Evolutionary conservation across 2,113 vertebrate species (phyloP).

Genomic region (Crotalus helleri): DNA sequence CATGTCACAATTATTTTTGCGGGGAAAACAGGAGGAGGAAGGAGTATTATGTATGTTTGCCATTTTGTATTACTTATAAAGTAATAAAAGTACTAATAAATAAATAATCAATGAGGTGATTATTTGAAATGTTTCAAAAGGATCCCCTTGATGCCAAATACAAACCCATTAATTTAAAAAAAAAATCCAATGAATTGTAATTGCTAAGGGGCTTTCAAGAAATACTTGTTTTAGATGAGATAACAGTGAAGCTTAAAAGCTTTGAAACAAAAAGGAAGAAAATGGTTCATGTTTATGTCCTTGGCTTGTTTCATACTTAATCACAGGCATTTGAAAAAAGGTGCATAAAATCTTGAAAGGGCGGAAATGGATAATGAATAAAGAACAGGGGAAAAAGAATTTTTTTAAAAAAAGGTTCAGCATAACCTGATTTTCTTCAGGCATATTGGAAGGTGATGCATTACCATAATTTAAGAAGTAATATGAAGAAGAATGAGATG

Average conservation of each 20-base stretch:
- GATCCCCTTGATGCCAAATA: background rate
- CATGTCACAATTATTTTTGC: background rate
- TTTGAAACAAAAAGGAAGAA: background rate
- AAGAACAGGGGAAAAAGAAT: background rate
- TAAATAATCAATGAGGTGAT: background rate
- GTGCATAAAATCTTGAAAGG: constrained; percentile 29
- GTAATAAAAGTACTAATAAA: background rate
- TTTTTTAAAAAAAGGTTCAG: background rate
- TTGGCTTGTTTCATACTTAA: constrained; percentile 20
- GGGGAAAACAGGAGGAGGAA: background rate
- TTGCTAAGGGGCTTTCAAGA: background rate
- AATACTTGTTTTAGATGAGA: background rate
- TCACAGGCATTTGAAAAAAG: constrained; percentile 18
- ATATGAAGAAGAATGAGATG: background rate
- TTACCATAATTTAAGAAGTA: background rate
- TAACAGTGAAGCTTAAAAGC: background rate
- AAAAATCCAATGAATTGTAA: background rate
- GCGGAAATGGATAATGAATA: background rate
- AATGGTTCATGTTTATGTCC: background rate
- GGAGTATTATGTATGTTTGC: background rate
- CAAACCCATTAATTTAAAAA: background rate
- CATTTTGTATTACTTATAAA: background rate
- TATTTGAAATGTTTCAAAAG: background rate
- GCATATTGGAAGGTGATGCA: background rate
- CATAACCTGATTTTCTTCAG: background rate